A percentile compares a stretch with the other conserved stretches of the same genome.
Evolutionary conservation across 2,113 vertebrate genomes (phyloP).

Genomic region (Ovis canadensis): DNA sequence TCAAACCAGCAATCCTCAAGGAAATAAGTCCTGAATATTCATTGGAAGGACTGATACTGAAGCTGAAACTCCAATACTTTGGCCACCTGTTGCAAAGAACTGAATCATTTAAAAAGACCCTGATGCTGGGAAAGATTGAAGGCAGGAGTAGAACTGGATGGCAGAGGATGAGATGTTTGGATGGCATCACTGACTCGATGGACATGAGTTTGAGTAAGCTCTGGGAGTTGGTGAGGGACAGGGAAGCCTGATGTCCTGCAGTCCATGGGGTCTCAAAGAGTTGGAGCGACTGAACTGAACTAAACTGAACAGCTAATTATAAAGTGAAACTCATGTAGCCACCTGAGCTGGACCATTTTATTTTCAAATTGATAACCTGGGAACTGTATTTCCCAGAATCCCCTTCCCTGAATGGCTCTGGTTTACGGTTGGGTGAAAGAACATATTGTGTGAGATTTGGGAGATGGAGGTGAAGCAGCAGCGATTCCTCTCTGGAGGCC

Average conservation of each 20-base stretch:
- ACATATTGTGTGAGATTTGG: not conserved
- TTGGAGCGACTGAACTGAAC: not conserved
- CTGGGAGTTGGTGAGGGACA: not conserved
- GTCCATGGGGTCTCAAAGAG: not conserved
- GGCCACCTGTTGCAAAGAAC: not conserved
- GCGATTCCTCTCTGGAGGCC: not conserved
- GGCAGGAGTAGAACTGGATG: not conserved
- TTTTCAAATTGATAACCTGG: not conserved
- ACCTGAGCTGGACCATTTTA: not conserved
- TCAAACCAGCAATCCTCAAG: not conserved
- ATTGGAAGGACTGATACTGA: not conserved
- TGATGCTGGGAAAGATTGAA: not conserved
- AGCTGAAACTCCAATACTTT: not conserved
- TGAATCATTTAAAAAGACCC: not conserved
- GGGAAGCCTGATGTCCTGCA: not conserved
- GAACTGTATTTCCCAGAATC: not conserved
- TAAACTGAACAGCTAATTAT: not conserved
- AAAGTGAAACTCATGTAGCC: not conserved
- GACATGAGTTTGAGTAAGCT: not conserved
- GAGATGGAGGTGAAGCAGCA: not conserved
- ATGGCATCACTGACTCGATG: not conserved
- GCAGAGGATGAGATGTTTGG: not conserved
- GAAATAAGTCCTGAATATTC: not conserved
- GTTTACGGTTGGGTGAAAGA: not conserved
- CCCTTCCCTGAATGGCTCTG: not conserved